Conservation (phyloP, 2,113 vertebrate genomes). For the Theristicus caerulescens region DNA sequence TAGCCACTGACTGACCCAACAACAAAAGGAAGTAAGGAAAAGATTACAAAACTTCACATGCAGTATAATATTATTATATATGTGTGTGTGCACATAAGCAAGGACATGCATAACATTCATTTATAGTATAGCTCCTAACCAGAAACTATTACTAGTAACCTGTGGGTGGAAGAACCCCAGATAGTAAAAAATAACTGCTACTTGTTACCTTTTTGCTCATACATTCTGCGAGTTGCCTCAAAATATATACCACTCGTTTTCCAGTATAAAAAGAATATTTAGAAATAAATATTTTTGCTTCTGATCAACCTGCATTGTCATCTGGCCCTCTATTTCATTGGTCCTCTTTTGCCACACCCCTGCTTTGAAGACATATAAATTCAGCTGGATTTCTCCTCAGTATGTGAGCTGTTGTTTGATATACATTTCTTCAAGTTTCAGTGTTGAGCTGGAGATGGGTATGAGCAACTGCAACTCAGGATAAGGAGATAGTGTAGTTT, state of each 20-base stretch:
- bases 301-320: not conserved
- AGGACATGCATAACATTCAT: not conserved
- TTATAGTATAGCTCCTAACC: not conserved
- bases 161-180: not conserved
- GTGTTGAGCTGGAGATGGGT: rapidly evolving
- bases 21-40: not conserved
- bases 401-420: not conserved
- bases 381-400: not conserved
- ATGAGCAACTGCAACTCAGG: not conserved
- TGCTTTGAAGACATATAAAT: not conserved
- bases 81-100: not conserved
- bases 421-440: not conserved
- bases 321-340: not conserved
- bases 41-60: not conserved
- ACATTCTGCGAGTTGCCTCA: not conserved
- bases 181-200: not conserved
- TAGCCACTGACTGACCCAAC: not conserved
- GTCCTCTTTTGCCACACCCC: not conserved
- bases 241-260: not conserved
- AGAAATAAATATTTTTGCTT: not conserved
- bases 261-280: not conserved
- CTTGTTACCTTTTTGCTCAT: not conserved
- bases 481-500: rapidly evolving
- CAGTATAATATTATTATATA: rapidly evolving
- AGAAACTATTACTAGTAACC: not conserved